A percentile compares a stretch with the other conserved stretches of the same genome.
phyloP scores from a whole-genome alignment of 92 coral and sea anemone species.

The Umimayanthus kanabou region DNA sequence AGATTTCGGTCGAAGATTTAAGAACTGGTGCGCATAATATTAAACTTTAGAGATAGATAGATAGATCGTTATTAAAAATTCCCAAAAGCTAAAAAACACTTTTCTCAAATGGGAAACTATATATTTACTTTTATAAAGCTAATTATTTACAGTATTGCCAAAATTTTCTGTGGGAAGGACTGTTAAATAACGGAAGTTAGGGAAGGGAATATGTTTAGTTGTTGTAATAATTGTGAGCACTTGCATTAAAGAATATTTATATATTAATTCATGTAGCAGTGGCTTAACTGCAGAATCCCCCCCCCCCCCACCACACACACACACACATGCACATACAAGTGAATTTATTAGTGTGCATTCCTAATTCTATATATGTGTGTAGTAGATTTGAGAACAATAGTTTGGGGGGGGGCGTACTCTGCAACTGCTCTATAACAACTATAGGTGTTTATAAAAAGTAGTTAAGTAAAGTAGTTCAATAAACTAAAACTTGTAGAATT shows the following conservation, averaged over 20 bases:
- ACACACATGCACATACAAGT: not conserved
- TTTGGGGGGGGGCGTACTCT: not conserved
- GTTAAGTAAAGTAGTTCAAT: not conserved
- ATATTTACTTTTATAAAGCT: too few relatives aligned
- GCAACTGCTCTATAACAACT: not conserved
- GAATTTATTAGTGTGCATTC: too few relatives aligned
- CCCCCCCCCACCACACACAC: not conserved
- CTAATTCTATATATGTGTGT: too few relatives aligned
- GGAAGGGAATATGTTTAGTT: not conserved
- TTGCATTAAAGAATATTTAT: not conserved
- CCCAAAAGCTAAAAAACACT: too few relatives aligned
- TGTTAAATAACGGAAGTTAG: not conserved
- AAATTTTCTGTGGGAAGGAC: too few relatives aligned
- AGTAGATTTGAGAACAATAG: not conserved
- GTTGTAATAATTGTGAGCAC: not conserved
- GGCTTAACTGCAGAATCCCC: not conserved
- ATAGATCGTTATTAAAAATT: too few relatives aligned
- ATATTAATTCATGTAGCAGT: not conserved
- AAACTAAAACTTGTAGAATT: not conserved
- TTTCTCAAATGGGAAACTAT: too few relatives aligned
- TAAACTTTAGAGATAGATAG: not conserved
- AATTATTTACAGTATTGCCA: too few relatives aligned
- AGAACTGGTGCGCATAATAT: not conserved
- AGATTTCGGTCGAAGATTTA: not conserved
- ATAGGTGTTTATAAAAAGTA: not conserved